phyloP scores from a whole-genome alignment of 30 jellyfish, hydroid and myxozoan genomes.

The Phacellophora camtschatica region DNA sequence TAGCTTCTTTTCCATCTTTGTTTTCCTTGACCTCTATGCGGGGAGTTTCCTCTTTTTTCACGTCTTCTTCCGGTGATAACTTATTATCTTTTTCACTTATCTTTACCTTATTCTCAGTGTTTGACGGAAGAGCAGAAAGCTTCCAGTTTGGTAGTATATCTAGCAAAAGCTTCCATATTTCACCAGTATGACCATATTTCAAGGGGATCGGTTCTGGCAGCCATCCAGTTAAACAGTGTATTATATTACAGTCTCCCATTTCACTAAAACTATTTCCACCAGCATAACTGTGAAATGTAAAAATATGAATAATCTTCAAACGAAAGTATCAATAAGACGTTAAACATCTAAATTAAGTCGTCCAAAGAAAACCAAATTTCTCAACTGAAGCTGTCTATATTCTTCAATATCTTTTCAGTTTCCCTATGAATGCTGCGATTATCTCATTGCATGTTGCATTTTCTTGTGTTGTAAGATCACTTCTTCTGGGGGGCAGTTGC shows the following conservation, averaged over 20 bases:
- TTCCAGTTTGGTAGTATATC: constrained; percentile 85
- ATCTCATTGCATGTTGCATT: no score
- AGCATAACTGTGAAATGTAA: constrained; percentile 39
- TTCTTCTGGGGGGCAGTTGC: no score
- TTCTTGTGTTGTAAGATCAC: no score
- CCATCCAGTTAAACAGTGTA: constrained; percentile 94
- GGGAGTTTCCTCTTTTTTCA: constrained; percentile 43
- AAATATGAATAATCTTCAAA: not conserved
- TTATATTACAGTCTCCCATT: constrained; percentile 74
- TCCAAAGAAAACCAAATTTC: no score
- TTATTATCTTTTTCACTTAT: constrained; percentile 30
- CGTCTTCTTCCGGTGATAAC: constrained; percentile 25
- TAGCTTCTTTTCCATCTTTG: constrained; percentile 53
- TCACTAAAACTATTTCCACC: constrained; percentile 77
- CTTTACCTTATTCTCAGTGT: constrained; percentile 10
- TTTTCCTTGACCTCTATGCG: constrained; percentile 52
- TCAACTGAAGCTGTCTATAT: no score
- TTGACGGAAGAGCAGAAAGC: constrained; percentile 38
- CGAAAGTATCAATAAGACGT: no score
- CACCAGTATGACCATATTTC: constrained; percentile 51
- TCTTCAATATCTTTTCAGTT: no score
- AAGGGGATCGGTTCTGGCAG: constrained; percentile 90
- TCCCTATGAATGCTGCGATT: no score
- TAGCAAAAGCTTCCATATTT: constrained; percentile 74
- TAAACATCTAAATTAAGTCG: no score